These are phyloP conservation scores for Micoletzkya japonica DNA, from an alignment of 2,888 invertebrate species.

Conservation along the genomic window DNA sequence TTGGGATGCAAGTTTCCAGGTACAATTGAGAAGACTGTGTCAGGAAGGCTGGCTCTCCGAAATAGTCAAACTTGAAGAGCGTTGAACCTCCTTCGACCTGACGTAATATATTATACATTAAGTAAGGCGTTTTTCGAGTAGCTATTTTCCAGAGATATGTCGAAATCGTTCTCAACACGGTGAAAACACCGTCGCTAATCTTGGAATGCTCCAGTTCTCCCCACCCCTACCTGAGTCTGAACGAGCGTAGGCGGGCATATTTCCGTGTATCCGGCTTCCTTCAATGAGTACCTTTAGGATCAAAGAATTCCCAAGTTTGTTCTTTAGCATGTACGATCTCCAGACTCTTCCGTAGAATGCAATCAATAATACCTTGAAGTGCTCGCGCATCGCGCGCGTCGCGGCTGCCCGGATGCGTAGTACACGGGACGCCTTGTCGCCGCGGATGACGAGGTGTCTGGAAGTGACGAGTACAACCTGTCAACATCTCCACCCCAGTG, in stretches of 20 bases:
- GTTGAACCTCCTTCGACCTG: conserved; percentile 95
- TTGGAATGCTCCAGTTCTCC: neutral
- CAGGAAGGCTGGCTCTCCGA: conserved; percentile 79
- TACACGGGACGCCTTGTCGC: conserved; percentile 94
- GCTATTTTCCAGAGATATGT: neutral
- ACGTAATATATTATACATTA: conserved; percentile 1
- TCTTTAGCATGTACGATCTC: too few relatives aligned
- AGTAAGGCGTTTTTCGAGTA: neutral
- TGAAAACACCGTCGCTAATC: neutral
- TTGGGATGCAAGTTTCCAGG: conserved; percentile 89
- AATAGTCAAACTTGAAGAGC: conserved; percentile 78
- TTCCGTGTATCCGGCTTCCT: conserved; percentile 83
- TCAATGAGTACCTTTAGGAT: too few relatives aligned
- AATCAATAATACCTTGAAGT: too few relatives aligned
- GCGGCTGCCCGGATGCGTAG: conserved; percentile 82
- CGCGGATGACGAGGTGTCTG: conserved; percentile 94
- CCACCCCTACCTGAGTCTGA: conserved; percentile 80
- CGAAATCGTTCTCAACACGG: neutral
- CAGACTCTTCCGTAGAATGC: too few relatives aligned
- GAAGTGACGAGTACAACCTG: neutral
- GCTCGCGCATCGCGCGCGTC: conserved; percentile 70
- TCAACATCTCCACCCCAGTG: neutral
- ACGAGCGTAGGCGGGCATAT: conserved; percentile 95
- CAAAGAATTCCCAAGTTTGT: too few relatives aligned
- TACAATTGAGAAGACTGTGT: conserved; percentile 96